Evolutionary conservation across 1,140 invertebrate species (phyloP), one percentile per base, ranked within the genome.

Genomic region (Linepithema humile): DNA sequence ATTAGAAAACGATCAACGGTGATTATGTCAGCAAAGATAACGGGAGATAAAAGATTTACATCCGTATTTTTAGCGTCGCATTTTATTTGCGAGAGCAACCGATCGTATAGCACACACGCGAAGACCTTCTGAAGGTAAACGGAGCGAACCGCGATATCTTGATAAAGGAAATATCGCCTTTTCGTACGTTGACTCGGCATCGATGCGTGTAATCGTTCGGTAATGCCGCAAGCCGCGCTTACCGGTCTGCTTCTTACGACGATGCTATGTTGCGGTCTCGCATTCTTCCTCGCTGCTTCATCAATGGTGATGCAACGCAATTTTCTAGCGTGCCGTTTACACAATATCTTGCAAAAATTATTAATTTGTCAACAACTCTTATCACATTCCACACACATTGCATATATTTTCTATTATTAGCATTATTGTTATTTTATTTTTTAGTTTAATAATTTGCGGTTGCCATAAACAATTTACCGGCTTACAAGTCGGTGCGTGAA

Each of bases 151-250:
- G 64, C 75, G 75, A 80, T 70, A 48, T 69, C 75, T 70, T 43
- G 75, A 70, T 80, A 70, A 69, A 80, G 64, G 64, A 53, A 80
- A 80, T 70, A 70, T 80, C 40, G 40, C 7, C 65, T 69, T 80
- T 80, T 80, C 75, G 75, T 80, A 80, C 75, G 35, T 80, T 80
- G 64, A 80, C 75, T 80, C 75, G 75, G 64, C 75, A 80, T 70
- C 35, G 75, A 80, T 70, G 75, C 75, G 75, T 80, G 64, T 70
- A 80, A 80, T 80, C 75, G 64, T 80, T 80, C 75, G 64, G 64
- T 80, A 80, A 80, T 80, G 64, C 75, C 64, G 45, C 75, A 55
- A 80, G 75, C 64, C 75, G 35, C 48, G 64, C n/a, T n/a, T 80
- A 80, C 64, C 75, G 64, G 48, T 80, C 35, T 57, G 64, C 75